These are phyloP conservation scores for Palythoa grandiflora DNA, from an alignment of 92 coral and sea anemone genomes.

Conservation along the genomic window DNA sequence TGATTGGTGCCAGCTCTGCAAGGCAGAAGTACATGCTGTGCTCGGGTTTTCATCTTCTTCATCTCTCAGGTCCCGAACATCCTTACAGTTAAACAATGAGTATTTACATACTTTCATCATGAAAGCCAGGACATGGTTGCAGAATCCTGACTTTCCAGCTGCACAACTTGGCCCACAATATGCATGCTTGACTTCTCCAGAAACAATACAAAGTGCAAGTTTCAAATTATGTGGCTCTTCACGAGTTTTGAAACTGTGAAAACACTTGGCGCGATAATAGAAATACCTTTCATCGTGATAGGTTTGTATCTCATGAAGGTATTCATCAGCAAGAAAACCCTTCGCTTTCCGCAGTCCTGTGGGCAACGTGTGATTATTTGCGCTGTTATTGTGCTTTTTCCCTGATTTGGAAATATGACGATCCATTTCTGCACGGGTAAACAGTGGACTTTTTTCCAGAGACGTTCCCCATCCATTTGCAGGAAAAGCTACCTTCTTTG, in stretches of 20 bases:
- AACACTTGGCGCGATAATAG: conserved; percentile 59
- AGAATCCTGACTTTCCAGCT: conserved; percentile 65
- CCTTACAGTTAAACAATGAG: conserved; percentile 53
- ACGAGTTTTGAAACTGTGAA: conserved; percentile 66
- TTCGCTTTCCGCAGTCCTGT: conserved; percentile 70
- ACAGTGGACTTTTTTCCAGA: conserved; percentile 50
- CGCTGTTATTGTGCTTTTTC: conserved; percentile 32
- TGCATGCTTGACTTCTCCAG: conserved; percentile 66
- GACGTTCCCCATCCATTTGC: conserved; percentile 63
- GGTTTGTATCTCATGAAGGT: conserved; percentile 63
- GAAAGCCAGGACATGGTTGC: conserved; percentile 65
- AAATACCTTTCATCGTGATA: conserved; percentile 57
- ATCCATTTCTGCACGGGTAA: conserved; percentile 66
- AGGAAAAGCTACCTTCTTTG: conserved; percentile 40
- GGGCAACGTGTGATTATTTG: conserved; percentile 53
- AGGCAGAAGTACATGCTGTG: conserved; percentile 68
- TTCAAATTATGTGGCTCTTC: conserved; percentile 65
- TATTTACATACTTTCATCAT: conserved; percentile 70
- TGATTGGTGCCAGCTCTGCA: conserved; percentile 67
- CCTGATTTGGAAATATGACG: conserved; percentile 59
- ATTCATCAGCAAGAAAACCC: conserved; percentile 51
- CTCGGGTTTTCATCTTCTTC: conserved; percentile 69
- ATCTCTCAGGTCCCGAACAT: conserved; percentile 43
- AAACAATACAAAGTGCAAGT: conserved; percentile 60
- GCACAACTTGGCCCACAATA: conserved; percentile 68